Evolutionary conservation across 2,113 vertebrate genomes (phyloP).

Genomic region (Benthochromis sp.): DNA sequence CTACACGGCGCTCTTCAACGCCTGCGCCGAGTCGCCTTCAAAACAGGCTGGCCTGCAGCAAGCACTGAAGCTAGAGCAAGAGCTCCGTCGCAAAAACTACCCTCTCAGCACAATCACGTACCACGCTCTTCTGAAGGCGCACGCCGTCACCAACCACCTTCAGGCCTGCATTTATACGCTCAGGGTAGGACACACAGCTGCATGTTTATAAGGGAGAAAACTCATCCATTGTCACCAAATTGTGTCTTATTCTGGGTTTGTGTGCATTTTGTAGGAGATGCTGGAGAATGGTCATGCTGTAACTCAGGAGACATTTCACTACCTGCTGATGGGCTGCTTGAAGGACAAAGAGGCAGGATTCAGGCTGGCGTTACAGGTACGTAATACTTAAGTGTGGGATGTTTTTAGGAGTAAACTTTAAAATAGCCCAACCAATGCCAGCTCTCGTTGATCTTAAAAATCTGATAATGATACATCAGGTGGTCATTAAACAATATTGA

Average conservation of each 20-base stretch:
- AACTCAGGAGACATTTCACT: constrained; percentile 86
- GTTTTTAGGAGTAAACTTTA: neutral
- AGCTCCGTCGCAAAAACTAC: constrained; percentile 74
- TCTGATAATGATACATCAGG: neutral
- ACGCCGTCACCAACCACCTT: constrained; percentile 79
- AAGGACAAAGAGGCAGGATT: constrained; percentile 82
- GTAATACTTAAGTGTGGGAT: neutral
- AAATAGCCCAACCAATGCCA: neutral
- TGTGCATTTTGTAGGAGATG: constrained; percentile 77
- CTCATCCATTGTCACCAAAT: neutral
- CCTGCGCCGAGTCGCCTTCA: constrained; percentile 82
- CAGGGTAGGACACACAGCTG: constrained; percentile 63
- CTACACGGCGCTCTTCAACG: constrained; percentile 92
- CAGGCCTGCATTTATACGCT: constrained; percentile 79
- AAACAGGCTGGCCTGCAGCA: constrained; percentile 80
- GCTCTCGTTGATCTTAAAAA: neutral
- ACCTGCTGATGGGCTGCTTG: constrained; percentile 87
- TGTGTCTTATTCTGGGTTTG: neutral
- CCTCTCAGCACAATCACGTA: constrained; percentile 79
- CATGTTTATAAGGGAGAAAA: neutral
- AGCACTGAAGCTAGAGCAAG: constrained; percentile 78
- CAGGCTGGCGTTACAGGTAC: constrained; percentile 83
- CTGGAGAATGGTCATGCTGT: constrained; percentile 76
- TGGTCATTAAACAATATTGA: neutral
- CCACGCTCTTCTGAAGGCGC: constrained; percentile 83